These are phyloP conservation scores for Callitettix versicolor DNA, from an alignment of 1,140 invertebrate genomes.

Conservation along the genomic window DNA sequence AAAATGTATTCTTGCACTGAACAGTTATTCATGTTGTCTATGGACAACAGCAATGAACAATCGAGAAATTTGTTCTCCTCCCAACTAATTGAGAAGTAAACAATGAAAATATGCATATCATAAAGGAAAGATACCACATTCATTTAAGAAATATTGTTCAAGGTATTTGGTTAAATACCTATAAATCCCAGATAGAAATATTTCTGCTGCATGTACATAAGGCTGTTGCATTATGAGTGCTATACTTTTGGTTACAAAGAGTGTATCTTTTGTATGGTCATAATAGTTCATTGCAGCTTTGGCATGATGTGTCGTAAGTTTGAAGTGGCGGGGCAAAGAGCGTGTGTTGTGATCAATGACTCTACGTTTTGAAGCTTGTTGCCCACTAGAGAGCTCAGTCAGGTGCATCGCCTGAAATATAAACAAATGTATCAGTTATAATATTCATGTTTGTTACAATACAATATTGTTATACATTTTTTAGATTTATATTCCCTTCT, in stretches of 20 bases:
- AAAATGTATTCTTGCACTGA: too few species aligned
- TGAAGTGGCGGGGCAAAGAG: constrained; percentile 78
- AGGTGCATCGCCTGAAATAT: constrained; percentile 73
- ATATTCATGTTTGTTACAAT: too few species aligned
- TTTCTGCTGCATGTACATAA: constrained; percentile 72
- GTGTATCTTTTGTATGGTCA: constrained; percentile 83
- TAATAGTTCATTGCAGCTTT: constrained; percentile 71
- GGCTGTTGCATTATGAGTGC: constrained; percentile 82
- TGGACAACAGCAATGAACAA: too few species aligned
- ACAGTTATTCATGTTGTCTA: too few species aligned
- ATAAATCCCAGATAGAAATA: constrained; percentile 79
- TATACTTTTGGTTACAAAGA: constrained; percentile 92
- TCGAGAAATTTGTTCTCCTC: too few species aligned
- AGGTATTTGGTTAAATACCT: too few species aligned
- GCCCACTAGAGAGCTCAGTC: constrained; percentile 58
- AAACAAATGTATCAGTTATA: constrained; percentile 12
- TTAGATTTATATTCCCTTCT: too few species aligned
- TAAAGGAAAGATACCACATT: too few species aligned
- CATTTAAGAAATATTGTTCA: too few species aligned
- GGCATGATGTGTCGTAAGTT: constrained; percentile 59
- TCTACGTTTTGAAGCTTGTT: background rate
- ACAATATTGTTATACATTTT: too few species aligned
- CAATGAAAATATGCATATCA: too few species aligned
- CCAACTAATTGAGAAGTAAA: too few species aligned
- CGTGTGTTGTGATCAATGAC: constrained; percentile 44